Evolutionary conservation across 2,888 invertebrate genomes (phyloP), one percentile per base, ranked within the genome.

Genomic region (Bruchidius siliquastri): DNA sequence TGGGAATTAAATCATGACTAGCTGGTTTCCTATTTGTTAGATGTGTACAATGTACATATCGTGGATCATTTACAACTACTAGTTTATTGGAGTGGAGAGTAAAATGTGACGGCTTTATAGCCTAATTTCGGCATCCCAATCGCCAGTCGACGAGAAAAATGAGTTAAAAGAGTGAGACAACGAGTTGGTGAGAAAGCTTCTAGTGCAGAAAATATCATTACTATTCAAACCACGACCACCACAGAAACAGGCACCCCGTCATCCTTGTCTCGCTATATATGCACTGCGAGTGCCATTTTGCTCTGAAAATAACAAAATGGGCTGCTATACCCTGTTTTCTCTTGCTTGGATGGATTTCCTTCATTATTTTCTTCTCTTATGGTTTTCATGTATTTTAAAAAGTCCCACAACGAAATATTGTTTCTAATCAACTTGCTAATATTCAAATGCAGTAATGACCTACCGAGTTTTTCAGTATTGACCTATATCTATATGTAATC

Each of bases 211-310:
- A 82, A 80, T 78, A 79, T 82, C 83, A 86, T 86, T 86, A 84
- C 83, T 85, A 86, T 86, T 85, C 86, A 82, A 82, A 77, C 78
- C 85, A 85, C 85, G 85, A 79, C 77, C 78, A 79, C 81, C 81
- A 80, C 82, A 82, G 83, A 85, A 84, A 83, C 84, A 82, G 85
- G 83, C 83, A 82, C 83, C 84, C 85, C 84, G 85, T 85, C 85
- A 85, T 84, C 85, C 85, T 83, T 85, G 85, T 85, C 85, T 85
- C 83, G 84, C 84, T 84, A 83, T 84, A 83, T 83, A 84, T n/a
- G n/a, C 84, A 83, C 82, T 84, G 82, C 82, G 83, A 83, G 83
- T 83, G 82, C 84, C 83, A 85, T 79, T 83, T 84, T 84, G 82
- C 81, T 81, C 80, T 80, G 83, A 83, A 83, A 85, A 85, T 85